These are phyloP conservation scores for Myopa tessellatipennis DNA, from an alignment of 2,888 invertebrate species.

Conservation along the genomic window DNA sequence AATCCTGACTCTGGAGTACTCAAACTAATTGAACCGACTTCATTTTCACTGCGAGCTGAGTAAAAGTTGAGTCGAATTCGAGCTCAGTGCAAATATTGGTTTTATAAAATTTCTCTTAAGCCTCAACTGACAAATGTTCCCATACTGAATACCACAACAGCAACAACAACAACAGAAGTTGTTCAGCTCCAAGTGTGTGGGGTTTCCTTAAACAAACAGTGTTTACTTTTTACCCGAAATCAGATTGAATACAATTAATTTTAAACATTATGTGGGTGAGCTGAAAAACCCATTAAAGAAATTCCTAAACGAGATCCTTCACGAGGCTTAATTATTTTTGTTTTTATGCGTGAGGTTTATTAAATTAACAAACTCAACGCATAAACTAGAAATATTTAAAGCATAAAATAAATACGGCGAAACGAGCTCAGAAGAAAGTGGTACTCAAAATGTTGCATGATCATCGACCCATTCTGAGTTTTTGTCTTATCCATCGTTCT, in stretches of 20 bases:
- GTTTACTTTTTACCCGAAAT: neutral
- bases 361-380: no score
- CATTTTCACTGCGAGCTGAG: constrained; percentile 4
- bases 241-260: neutral
- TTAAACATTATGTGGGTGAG: neutral
- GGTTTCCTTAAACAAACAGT: constrained; percentile 3
- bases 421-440: neutral
- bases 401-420: neutral
- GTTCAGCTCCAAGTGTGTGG: neutral
- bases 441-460: neutral
- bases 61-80: constrained; percentile 23
- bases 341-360: no score
- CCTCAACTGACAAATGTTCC: constrained; percentile 9
- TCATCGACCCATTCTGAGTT: neutral
- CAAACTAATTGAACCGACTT: constrained; percentile 34
- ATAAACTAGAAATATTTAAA: neutral
- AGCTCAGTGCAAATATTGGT: constrained; percentile 36
- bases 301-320: no score
- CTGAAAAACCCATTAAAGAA: no score
- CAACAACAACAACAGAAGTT: neutral
- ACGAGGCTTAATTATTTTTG: no score
- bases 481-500: no score
- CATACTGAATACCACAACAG: constrained; percentile 6
- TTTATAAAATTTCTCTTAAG: constrained; percentile 11
- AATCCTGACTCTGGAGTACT: constrained; percentile 52